Evolutionary conservation across 2,113 vertebrate genomes (phyloP).

Genomic region (Silurus asotus): DNA sequence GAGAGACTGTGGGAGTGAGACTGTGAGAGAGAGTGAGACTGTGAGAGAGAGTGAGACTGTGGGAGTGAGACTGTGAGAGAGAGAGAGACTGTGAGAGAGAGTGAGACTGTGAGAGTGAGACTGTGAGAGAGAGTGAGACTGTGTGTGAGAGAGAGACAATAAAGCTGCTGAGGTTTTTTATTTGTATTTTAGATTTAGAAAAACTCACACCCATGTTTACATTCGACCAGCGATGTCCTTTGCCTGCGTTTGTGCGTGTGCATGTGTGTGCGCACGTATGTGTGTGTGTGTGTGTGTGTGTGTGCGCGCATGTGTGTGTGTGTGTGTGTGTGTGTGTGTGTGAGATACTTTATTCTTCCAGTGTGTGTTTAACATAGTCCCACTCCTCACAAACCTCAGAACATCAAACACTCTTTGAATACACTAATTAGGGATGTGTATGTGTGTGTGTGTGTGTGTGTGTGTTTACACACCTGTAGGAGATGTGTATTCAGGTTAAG

Average conservation of each 20-base stretch:
- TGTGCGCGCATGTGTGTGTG: constrained; percentile 14
- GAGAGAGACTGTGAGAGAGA: too few relatives aligned
- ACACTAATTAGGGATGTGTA: constrained; percentile 3
- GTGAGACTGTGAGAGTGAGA: not conserved
- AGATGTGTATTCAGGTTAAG: constrained; percentile 9
- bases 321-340: not conserved
- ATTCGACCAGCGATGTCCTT: constrained; percentile 10
- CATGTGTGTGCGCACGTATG: constrained; percentile 1
- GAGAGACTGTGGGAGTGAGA: not conserved
- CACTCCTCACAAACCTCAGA: not conserved
- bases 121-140: constrained; percentile 32
- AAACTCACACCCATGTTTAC: constrained; percentile 8
- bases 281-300: not conserved
- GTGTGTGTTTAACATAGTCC: constrained; percentile 4
- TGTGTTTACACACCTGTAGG: constrained; percentile 34
- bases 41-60: not conserved
- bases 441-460: constrained; percentile 7
- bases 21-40: too few relatives aligned
- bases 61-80: too few relatives aligned
- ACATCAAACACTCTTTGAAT: constrained; percentile 18
- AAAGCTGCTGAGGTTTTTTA: not conserved
- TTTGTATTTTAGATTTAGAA: constrained; percentile 14
- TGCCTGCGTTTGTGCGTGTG: not conserved
- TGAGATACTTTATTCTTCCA: constrained; percentile 13
- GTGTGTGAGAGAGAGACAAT: not conserved